Evolutionary conservation across 2,113 vertebrate species (phyloP), one percentile per base, ranked within the genome.

Genomic region (Pogonocichla stellata): DNA sequence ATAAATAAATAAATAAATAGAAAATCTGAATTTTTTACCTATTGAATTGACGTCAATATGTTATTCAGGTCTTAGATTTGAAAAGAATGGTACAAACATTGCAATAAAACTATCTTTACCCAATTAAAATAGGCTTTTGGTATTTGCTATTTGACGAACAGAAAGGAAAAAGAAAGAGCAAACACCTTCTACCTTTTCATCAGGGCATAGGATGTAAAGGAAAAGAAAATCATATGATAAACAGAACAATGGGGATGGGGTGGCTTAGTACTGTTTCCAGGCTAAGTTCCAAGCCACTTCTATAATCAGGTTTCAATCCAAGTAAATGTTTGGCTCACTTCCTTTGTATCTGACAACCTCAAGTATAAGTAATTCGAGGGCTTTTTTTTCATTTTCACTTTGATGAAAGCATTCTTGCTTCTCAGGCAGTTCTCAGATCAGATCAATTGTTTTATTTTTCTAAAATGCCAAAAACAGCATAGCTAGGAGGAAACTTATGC

Each of bases 361-460:
- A 94, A 97, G 88, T 81, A 74, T 47, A 93, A 70, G 72, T 95
- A 96, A 97, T 79, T 94, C 94, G 93, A 96, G 78, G 69, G 93
- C 67, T 62, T 87, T 96, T 97, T 74, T 96, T 96, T 94, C 77
- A 82, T 96, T 97, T 96, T 91, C 74, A 82, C 67, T 91, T 77
- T 92, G 91, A 95, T 97, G 90, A 96, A 97, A 97, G 94, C n/a
- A 45, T 95, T 93, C 69, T 81, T 85, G 88, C 71, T 96, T 96
- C 96, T 86, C 90, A 91, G 78, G 88, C 62, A 87, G 69, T 96
- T 97, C 97, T 97, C 94, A 97, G 84, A 96, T 93, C 86, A 95
- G 92, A 97, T 93, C 94, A 97, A 89, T 93, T 95, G 58, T 95
- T 96, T 97, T 91, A 91, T 97, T 96, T 97, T 92, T 96, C 88